A percentile compares a stretch with the other conserved stretches of the same genome.
Evolutionary conservation across 2,797 vertebrate genomes (phyloP).

Genomic region (Hippocampus kuda): DNA sequence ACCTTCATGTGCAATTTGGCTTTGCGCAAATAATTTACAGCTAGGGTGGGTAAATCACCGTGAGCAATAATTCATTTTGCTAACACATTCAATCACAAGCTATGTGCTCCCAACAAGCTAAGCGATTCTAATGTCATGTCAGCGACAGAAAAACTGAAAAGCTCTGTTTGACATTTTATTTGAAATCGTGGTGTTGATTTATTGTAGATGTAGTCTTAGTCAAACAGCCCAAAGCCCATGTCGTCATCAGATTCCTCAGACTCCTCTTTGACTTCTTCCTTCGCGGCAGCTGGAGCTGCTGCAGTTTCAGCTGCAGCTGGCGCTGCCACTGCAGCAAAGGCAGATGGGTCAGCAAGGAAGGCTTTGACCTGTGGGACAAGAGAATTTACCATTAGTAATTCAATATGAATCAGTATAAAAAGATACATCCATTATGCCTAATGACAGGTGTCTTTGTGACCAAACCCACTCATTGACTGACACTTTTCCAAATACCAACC

Average conservation of each 20-base stretch:
- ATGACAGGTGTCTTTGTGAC: too few species aligned
- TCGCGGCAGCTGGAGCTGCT: slow-evolving; percentile 64
- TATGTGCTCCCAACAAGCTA: neutral
- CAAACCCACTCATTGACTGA: neutral
- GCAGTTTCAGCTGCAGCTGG: slow-evolving; percentile 49
- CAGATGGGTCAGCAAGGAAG: slow-evolving; percentile 87
- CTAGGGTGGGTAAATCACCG: too few species aligned
- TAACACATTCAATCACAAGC: too few species aligned
- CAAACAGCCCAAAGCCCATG: slow-evolving; percentile 95
- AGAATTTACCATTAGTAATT: neutral
- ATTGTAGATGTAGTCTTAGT: slow-evolving; percentile 57
- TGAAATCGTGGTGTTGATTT: slow-evolving; percentile 35
- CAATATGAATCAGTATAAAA: too few species aligned
- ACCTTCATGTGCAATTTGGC: too few species aligned
- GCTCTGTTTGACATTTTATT: slow-evolving; percentile 39
- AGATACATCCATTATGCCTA: too few species aligned
- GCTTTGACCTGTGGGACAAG: slow-evolving; percentile 78
- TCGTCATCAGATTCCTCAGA: slow-evolving; percentile 90
- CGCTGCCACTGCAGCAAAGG: slow-evolving; percentile 78
- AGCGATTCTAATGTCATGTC: neutral
- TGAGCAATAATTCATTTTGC: too few species aligned
- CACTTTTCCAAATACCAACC: slow-evolving; percentile 58
- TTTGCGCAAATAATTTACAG: too few species aligned
- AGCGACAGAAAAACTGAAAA: neutral
- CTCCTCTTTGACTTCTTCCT: slow-evolving; percentile 76